Evolutionary conservation across 1,140 invertebrate genomes (phyloP), one percentile per base, ranked within the genome.

Genomic region (Cepaea nemoralis): DNA sequence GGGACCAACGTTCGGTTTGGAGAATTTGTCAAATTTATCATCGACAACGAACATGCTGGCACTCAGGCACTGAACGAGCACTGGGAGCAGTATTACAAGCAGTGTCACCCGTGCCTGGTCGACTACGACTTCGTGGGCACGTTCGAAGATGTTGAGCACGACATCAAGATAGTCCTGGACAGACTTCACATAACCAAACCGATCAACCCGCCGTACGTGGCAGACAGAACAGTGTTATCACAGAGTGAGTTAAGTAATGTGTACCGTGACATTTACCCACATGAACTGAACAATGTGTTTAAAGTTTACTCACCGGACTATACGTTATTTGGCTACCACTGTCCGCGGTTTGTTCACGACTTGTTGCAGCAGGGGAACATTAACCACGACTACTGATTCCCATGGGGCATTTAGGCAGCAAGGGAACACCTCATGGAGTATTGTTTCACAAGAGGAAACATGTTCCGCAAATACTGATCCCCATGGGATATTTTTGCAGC

Each of bases 111-210:
- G 0, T 98, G 97, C 90, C 90, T 93, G n/a, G 93, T 98, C 69
- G 94, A 95, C 87, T 98, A 97, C 91, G 95, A 96, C 89, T 94
- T 97, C 88, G 94, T 98, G 78, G 97, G 97, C 91, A 97, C 97
- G 91, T 97, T 96, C 89, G 96, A 97, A 88, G 95, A 94, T 0
- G 89, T 97, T 6, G 89, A 94, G 50, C 94, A 94, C 80, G 95
- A 96, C 90, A 94, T 86, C 0, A 63, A 82, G 45, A 76, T 83
- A 31, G 83, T 90, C 0, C 70, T 91, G 35, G 81, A 84, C 19
- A 82, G 86, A 42, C 48, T 88, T 2, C 71, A 77, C 10, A 85
- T 84, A 6, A 70, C 85, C 8, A 45, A 82, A 1, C 16, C 67
- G 6, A 80, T 89, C 22, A 86, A 86, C 27, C 85, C 86, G 35